Evolutionary conservation across 2,113 vertebrate species (phyloP), one percentile per base, ranked within the genome.

Genomic region (Leucopsar rothschildi): DNA sequence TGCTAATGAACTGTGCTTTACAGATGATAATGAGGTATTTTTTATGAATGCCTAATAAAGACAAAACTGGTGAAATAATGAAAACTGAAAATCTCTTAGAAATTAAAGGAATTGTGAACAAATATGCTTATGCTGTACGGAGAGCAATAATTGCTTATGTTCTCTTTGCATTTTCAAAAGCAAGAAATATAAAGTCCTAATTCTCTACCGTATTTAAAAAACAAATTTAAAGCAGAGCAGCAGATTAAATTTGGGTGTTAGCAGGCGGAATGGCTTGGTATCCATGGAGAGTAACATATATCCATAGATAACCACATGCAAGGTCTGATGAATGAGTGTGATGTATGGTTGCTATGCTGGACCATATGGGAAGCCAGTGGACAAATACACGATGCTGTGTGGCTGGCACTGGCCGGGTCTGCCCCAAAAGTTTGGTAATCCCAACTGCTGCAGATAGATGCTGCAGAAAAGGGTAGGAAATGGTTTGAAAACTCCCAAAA

Each of bases 21-120:
- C 59, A 56, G 82, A 90, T 95, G 72, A 88, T 80, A 96, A 92
- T 88, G 59, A 88, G 82, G n/a, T 27, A 65, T 81, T 88, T 91
- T 88, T 94, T 80, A 77, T 86, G 79, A 87, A 91, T 90, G 50
- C 39, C 44, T 92, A 91, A 94, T 77, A 83, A 77, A 88, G 79
- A 91, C 59, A 92, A 88, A 96, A 70, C 75, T 83, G 42, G 33
- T 73, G 44, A 93, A 81, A 79, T 84, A 87, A 92, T 59, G 37
- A 84, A 82, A 95, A 39, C 39, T 31, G 21, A 80, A 96, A 91
- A 75, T 86, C 55, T 82, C 39, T 44, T 86, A 27, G 33, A 95
- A 96, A 42, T 73, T 85, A 82, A 88, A 90, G 59, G 55, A 90
- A 73, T 82, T 85, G 66, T 90, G 91, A 93, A 73, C 50, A 94